Percentiles rank a stretch among this genome's conserved stretches.
These are phyloP conservation scores for Microhierax caerulescens DNA, from an alignment of 2,797 vertebrate species.

Conservation along the genomic window DNA sequence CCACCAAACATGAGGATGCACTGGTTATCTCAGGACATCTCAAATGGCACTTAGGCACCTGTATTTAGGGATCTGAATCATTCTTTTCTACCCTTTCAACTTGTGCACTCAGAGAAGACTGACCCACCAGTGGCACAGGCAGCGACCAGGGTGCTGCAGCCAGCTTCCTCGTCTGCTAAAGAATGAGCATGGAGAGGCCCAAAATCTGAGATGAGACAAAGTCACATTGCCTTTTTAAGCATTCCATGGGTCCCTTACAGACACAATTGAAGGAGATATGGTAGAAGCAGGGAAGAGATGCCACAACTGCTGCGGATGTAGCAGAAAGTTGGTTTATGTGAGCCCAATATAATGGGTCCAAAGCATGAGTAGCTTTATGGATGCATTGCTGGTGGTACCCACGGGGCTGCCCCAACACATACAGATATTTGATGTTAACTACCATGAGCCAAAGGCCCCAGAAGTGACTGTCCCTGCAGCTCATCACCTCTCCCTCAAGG, in stretches of 20 bases:
- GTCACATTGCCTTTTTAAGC: background rate
- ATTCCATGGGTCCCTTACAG: background rate
- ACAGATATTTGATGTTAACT: background rate
- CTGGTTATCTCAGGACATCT: background rate
- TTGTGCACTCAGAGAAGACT: background rate
- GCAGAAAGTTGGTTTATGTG: background rate
- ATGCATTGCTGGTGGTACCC: background rate
- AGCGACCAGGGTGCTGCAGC: background rate
- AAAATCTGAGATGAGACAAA: background rate
- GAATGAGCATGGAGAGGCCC: background rate
- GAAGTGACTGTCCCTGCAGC: background rate
- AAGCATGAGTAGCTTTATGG: background rate
- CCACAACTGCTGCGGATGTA: background rate
- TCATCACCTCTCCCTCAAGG: background rate
- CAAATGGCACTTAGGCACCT: background rate
- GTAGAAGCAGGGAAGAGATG: background rate
- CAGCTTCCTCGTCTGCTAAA: background rate
- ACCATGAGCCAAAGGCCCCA: background rate
- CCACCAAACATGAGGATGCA: background rate
- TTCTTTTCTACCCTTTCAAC: background rate
- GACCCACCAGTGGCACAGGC: background rate
- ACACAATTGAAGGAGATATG: accelerated
- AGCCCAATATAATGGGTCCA: background rate
- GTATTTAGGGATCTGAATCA: background rate
- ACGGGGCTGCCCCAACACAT: background rate